Conservation (phyloP, 1,140 invertebrate genomes). For the Macrobrachium rosenbergii region DNA sequence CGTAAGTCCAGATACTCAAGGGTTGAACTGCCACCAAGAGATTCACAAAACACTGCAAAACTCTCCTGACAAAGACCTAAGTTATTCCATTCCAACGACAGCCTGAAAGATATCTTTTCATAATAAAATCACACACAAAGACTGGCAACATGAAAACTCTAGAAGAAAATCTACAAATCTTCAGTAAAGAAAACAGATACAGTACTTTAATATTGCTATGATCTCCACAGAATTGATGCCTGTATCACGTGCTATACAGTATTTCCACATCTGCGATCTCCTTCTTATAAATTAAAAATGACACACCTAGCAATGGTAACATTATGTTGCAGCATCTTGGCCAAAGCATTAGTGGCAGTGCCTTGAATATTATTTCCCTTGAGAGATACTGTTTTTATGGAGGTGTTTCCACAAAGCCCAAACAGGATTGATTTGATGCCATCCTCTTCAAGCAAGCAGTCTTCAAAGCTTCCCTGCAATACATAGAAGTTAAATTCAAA, state of each 20-base stretch:
- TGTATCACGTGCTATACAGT: neutral
- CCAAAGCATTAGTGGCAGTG: constrained; percentile 31
- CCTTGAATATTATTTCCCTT: constrained; percentile 49
- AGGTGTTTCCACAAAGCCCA: constrained; percentile 47
- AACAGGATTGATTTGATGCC: constrained; percentile 49
- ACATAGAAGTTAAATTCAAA: neutral
- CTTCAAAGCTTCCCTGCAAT: constrained; percentile 50
- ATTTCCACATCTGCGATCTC: neutral
- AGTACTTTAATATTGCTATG: neutral
- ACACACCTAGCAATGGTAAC: constrained; percentile 29
- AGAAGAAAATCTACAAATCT: neutral
- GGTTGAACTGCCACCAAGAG: constrained; percentile 26
- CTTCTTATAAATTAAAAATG: neutral
- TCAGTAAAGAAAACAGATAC: neutral
- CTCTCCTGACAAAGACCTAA: constrained; percentile 35
- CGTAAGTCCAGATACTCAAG: constrained; percentile 40
- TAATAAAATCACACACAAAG: neutral
- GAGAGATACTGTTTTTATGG: constrained; percentile 43
- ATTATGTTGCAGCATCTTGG: constrained; percentile 51
- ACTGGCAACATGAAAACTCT: neutral
- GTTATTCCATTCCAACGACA: constrained; percentile 54
- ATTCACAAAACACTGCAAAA: constrained; percentile 50
- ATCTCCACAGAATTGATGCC: neutral
- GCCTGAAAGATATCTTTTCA: constrained; percentile 17
- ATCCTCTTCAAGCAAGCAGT: constrained; percentile 50